Evolutionary conservation across 2,888 invertebrate species (phyloP), one percentile per base, ranked within the genome.

Genomic region (Pharmacophagus antenor): DNA sequence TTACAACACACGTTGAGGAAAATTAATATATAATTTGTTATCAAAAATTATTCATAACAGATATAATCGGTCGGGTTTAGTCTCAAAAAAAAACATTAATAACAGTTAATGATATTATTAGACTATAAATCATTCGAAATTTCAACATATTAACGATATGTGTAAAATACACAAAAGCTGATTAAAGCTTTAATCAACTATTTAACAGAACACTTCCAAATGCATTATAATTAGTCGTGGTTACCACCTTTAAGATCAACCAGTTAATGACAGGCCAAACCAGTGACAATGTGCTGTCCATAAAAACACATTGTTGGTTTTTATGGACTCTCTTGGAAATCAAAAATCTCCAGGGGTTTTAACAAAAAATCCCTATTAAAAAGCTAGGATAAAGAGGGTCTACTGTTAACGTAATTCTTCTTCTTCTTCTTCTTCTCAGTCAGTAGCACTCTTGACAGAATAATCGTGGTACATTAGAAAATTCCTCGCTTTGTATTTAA

Each of bases 1-100:
- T 21, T 37, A 23, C 23, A 12, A 53, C 52, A 49, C 17, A 51
- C 21, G 47, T 47, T 10, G 12, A 61, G 60, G 61, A 61, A 61
- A 61, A 56, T 55, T 15, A 23, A 27, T 27, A 8, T 47, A 5
- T 31, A 44, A 31, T 42, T 18, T n/a, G 42, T 50, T 37, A 20
- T 27, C 15, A 12, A 37, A 50, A 41, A 37, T 54, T 21, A 54
- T 42, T 54, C 41, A 54, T 42, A 50, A 25, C 7, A 12, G 15
- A 50, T 37, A 42, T 52, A 21, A 20, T 15, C 27, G 18, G 12
- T 8, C 37, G 41, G 18, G 27, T n/a, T 23, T 57, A 21, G 18
- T 44, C 15, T 51, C 1, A 22, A 49, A 50, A 60, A 46, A 46
- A 59, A 50, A 55, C 20, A n/a, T 21, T 48, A 49, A 56, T 5